Conservation (phyloP, 2,113 vertebrate genomes). For the Trichomycterus rosablanca region DNA sequence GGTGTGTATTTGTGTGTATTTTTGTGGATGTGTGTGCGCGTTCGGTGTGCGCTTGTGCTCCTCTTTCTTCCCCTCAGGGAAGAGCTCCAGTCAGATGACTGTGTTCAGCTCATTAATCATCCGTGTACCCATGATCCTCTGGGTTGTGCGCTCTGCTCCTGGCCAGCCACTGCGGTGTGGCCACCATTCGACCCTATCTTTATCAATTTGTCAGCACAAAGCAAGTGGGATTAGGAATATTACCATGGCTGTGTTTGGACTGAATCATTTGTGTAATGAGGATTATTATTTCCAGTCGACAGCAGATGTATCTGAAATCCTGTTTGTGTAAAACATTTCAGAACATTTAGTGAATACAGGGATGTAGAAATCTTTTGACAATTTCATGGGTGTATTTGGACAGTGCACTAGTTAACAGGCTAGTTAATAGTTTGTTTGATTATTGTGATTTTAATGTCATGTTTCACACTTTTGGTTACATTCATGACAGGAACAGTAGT, state of each 20-base stretch:
- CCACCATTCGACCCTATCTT: constrained; percentile 12
- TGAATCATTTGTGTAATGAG: constrained; percentile 3
- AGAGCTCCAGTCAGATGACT: constrained; percentile 35
- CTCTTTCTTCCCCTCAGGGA: constrained; percentile 23
- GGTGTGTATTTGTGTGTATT: constrained; percentile 21
- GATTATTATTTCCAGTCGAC: neutral
- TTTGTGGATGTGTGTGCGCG: constrained; percentile 22
- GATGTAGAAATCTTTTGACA: too few species aligned
- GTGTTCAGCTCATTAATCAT: constrained; percentile 43
- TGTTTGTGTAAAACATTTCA: too few species aligned
- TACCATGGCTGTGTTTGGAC: neutral
- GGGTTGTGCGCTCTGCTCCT: constrained; percentile 24
- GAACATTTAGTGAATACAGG: too few species aligned
- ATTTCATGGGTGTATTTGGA: too few species aligned
- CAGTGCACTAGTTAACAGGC: too few species aligned
- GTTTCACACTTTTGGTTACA: too few species aligned
- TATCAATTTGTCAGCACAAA: constrained; percentile 34
- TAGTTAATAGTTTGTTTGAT: too few species aligned
- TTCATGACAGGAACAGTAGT: too few species aligned
- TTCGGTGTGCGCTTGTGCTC: constrained; percentile 6
- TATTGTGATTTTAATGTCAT: too few species aligned
- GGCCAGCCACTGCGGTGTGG: constrained; percentile 25
- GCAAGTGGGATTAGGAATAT: constrained; percentile 7
- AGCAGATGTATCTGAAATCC: neutral
- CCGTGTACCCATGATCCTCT: constrained; percentile 37